Base-by-base conservation (phyloP, 2,113 vertebrate species). In the Onychostoma macrolepis region DNA sequence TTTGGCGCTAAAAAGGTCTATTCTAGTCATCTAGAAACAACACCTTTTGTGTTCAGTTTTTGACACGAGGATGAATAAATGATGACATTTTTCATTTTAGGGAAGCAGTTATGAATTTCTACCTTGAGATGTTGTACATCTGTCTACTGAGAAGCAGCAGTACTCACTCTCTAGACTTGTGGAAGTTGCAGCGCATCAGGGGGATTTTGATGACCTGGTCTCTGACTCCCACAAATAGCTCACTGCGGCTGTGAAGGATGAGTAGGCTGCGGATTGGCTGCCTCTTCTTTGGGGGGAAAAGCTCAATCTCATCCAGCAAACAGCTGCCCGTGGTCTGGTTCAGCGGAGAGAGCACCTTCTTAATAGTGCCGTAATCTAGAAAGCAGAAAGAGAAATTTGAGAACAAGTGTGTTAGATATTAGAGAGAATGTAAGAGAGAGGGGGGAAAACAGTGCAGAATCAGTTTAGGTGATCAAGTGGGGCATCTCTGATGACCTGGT, bases 361-460 rank as follows among this genome's bases (percentile, higher is more conserved):
- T 96, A 91, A 99, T 97, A 74, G 98, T 98, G 13, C 98, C 98
- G 0, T 98, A 97, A 93, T 98, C 98, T 99, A 94, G 83, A 74
- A n/a, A 67, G 58, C 61, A 89, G 50, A 53, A 11, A 8, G 65
- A 24, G 30, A 80, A 53, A 88, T 8, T 67, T 38, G 67, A 85
- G 24, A 87, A 38, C 63, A 67, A 88, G 71, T 69, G 83, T 89
- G 48, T 75, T 7, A 79, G 67, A 77, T 12, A 48, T 15, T 43
- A 50, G 43, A 10, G 17, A 80, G 19, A 43, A 24, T 1, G 30
- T 71, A 36, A 24, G 67, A 10, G 38, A 6, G 5, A 1, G 5
- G 1, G 3, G 6, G 43, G 87, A 84, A 79, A 30, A 53, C n/a
- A 90, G 48, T 13, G 24, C 77, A 9, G 81, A 65, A 82, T 19